Evolutionary conservation across 2,797 vertebrate species (phyloP).

Genomic region (Erithacus rubecula): DNA sequence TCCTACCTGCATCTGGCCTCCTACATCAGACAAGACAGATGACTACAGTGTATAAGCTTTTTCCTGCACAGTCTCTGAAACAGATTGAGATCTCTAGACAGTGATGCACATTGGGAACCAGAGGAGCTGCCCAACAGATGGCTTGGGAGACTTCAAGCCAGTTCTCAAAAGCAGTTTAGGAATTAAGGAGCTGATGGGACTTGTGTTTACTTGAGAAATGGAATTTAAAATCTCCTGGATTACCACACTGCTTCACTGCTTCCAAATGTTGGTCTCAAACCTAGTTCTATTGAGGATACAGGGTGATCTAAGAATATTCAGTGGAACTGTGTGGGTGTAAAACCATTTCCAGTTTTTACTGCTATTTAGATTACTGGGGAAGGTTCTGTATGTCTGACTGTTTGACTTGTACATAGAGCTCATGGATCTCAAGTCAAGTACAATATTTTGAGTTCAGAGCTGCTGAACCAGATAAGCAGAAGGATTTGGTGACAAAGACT

Average conservation of each 20-base stretch:
- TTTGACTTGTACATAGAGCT: background rate
- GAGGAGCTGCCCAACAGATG: background rate
- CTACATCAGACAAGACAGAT: background rate
- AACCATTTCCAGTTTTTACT: background rate
- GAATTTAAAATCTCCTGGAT: background rate
- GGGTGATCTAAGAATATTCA: background rate
- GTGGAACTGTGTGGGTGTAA: background rate
- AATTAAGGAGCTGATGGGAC: background rate
- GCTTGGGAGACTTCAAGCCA: background rate
- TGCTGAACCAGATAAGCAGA: background rate
- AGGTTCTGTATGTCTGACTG: background rate
- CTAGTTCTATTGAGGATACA: background rate
- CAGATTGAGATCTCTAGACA: background rate
- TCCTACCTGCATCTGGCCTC: background rate
- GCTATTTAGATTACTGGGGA: background rate
- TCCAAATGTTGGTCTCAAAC: background rate
- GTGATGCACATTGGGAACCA: background rate
- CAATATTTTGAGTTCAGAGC: background rate
- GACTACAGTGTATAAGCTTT: background rate
- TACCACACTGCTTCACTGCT: background rate
- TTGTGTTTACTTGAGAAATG: background rate
- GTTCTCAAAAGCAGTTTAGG: background rate
- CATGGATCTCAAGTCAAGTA: background rate
- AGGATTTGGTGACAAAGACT: background rate
- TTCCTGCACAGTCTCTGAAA: background rate